Evolutionary conservation across 2,113 vertebrate genomes (phyloP).

Genomic region (Oriolus oriolus): DNA sequence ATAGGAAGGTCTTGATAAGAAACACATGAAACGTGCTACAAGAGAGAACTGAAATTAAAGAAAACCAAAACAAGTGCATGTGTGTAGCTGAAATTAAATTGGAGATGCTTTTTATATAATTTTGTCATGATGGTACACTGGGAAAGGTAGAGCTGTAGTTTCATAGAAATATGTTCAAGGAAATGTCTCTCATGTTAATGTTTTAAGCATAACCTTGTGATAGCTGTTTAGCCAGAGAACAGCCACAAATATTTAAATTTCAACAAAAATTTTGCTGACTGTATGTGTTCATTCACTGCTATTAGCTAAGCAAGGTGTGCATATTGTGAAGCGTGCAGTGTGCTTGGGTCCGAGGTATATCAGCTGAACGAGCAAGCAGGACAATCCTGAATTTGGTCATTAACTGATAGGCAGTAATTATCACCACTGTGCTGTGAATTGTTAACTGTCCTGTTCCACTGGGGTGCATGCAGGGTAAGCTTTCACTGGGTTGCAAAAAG

Average conservation of each 20-base stretch:
- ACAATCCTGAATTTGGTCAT: neutral
- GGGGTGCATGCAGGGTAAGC: neutral
- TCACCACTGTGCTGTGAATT: neutral
- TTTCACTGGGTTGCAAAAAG: neutral
- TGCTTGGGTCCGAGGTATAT: neutral
- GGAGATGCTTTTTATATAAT: neutral
- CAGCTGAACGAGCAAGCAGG: neutral
- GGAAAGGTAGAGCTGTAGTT: neutral
- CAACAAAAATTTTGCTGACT: neutral
- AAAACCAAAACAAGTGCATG: neutral
- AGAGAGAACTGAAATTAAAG: neutral
- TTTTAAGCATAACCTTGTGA: neutral
- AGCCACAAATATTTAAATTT: neutral
- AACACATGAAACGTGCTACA: neutral
- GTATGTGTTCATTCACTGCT: neutral
- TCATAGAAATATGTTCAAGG: neutral
- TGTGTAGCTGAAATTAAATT: neutral
- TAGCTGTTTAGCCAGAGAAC: neutral
- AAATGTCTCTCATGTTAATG: neutral
- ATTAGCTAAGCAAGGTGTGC: neutral
- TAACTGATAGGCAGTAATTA: neutral
- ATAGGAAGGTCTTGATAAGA: neutral
- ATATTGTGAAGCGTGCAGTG: neutral
- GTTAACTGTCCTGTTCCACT: neutral
- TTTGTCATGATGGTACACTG: neutral